A percentile compares a stretch with the other conserved stretches of the same genome.
phyloP scores from a whole-genome alignment of 2,113 vertebrate species.

The Bujurquina vittata region DNA sequence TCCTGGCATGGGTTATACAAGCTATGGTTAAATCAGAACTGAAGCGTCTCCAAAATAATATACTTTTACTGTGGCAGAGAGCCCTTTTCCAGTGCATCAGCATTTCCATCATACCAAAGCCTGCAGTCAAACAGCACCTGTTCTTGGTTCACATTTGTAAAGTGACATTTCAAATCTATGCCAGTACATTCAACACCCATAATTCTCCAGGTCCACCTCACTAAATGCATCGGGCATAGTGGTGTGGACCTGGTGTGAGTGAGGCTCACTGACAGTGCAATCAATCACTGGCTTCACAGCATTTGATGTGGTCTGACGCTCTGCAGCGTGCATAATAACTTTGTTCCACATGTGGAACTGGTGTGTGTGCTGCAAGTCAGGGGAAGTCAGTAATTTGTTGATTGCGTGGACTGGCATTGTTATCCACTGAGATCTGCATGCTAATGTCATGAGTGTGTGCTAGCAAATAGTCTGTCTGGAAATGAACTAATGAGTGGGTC shows the following conservation, averaged over 20 bases:
- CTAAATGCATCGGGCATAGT: slow-evolving; percentile 7
- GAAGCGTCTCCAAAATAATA: slow-evolving; percentile 53
- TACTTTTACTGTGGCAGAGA: slow-evolving; percentile 29
- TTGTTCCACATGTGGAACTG: slow-evolving; percentile 73
- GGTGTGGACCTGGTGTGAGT: slow-evolving; percentile 21
- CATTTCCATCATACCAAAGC: slow-evolving; percentile 61
- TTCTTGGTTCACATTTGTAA: slow-evolving; percentile 56
- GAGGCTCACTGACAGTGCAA: slow-evolving; percentile 53
- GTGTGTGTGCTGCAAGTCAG: slow-evolving; percentile 46
- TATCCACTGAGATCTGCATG: slow-evolving; percentile 75
- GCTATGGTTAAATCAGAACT: slow-evolving; percentile 34
- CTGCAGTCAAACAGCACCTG: slow-evolving; percentile 66
- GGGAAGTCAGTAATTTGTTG: slow-evolving; percentile 72
- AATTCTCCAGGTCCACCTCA: slow-evolving; percentile 21
- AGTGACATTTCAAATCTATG: slow-evolving; percentile 46
- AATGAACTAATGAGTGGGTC: slow-evolving; percentile 65
- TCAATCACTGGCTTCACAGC: slow-evolving; percentile 61
- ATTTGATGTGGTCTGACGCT: slow-evolving; percentile 59
- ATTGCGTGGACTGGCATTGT: slow-evolving; percentile 73
- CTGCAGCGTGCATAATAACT: slow-evolving; percentile 53
- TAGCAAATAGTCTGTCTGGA: slow-evolving; percentile 65
- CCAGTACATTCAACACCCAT: slow-evolving; percentile 18
- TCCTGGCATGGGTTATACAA: slow-evolving; percentile 29
- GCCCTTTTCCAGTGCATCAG: slow-evolving; percentile 68
- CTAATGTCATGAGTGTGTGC: slow-evolving; percentile 69